Evolutionary conservation across 2,888 invertebrate genomes (phyloP), one percentile per base, ranked within the genome.

Genomic region (Tipula lateralis): DNA sequence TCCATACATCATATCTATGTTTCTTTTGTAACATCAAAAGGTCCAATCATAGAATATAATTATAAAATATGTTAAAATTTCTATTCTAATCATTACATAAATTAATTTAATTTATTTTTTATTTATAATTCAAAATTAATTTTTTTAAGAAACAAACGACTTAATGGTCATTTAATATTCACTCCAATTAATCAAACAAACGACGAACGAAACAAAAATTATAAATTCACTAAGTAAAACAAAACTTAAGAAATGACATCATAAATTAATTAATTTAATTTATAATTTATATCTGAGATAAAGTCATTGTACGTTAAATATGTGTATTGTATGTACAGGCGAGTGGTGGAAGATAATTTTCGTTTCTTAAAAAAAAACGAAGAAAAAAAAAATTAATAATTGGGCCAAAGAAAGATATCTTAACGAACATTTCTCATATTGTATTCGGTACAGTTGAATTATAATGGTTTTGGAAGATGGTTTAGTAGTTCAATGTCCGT

Each of bases 131-230:
- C 6, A 16, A 12, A 0, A 50, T 9, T 66, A 24, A 66, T 24
- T 24, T 66, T n/a, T 66, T 24, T 24, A 24, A 24, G 66, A 66
- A 66, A 24, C 66, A 66, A 66, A 66, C 66, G 66, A 66, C 66
- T 66, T 66, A 66, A 66, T 66, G 66, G 24, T 66, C 66, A 66
- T 66, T 66, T 66, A 66, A 24, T 66, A 66, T 66, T 66, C 66
- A 66, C 66, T 66, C 66, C 24, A 24, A 66, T 66, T 66, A 66
- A 66, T 66, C 66, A 66, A 66, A 66, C 2, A 66, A 44, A 44
- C 0, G 9, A 36, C 6, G 5, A 66, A 66, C 24, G 66, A 66
- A 24, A 9, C 12, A 66, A 66, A 66, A 66, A 50, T 44, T 44
- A 50, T 16, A 44, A 50, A 50, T n/a, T 66, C 5, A 16, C 9